phyloP scores from a whole-genome alignment of 2,888 invertebrate species.

The Labia minor region DNA sequence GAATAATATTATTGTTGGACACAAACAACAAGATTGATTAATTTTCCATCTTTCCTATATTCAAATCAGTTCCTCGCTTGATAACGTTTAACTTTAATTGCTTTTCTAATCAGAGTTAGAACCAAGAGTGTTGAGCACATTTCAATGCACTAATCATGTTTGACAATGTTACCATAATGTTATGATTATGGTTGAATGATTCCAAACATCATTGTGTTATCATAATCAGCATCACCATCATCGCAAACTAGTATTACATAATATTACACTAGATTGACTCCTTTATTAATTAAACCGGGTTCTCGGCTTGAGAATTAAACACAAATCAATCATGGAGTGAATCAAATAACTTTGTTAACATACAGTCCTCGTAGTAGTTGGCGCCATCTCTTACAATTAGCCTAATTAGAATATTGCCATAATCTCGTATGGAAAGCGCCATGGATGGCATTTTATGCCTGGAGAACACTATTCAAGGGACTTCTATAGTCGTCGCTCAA shows the following conservation, averaged over 20 bases:
- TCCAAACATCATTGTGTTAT: slow-evolving; percentile 13
- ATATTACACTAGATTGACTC: slow-evolving; percentile 4
- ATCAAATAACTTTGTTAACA: not conserved
- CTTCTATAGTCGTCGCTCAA: not conserved
- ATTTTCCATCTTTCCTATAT: slow-evolving; percentile 26
- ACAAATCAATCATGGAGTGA: slow-evolving; percentile 13
- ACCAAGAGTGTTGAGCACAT: slow-evolving; percentile 13
- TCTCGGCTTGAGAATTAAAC: not conserved
- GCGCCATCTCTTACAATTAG: slow-evolving; percentile 13
- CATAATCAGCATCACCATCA: slow-evolving; percentile 5
- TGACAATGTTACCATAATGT: slow-evolving; percentile 13
- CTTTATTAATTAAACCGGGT: slow-evolving; percentile 13
- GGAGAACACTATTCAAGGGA: not conserved
- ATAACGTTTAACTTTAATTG: slow-evolving; percentile 13
- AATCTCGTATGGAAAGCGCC: not conserved
- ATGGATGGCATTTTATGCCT: not conserved
- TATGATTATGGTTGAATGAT: slow-evolving; percentile 13
- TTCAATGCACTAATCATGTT: slow-evolving; percentile 13
- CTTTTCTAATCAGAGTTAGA: slow-evolving; percentile 13
- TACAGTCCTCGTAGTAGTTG: not conserved
- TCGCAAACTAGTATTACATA: slow-evolving; percentile 13
- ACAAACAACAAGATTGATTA: slow-evolving; percentile 24
- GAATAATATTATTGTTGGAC: slow-evolving; percentile 13
- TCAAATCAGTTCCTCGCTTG: slow-evolving; percentile 24
- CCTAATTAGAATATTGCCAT: not conserved